These are phyloP conservation scores for Drymonia ruficornis DNA, from an alignment of 2,888 invertebrate genomes.

Conservation along the genomic window DNA sequence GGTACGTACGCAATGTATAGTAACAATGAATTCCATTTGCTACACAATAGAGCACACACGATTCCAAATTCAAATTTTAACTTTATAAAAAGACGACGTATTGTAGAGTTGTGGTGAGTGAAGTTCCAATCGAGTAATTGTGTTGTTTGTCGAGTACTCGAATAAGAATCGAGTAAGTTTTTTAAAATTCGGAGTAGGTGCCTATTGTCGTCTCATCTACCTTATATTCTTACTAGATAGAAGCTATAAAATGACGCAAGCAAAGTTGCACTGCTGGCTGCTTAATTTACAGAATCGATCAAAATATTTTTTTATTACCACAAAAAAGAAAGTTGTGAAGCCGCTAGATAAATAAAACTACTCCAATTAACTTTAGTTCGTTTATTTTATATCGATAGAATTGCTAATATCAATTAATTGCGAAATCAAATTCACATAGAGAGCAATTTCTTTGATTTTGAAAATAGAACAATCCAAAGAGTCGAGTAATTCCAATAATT, in stretches of 20 bases:
- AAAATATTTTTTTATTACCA: not conserved
- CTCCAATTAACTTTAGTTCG: slow-evolving; percentile 3
- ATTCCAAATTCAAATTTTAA: slow-evolving; percentile 77
- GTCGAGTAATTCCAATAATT: not conserved
- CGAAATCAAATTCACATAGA: not conserved
- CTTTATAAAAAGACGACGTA: slow-evolving; percentile 62
- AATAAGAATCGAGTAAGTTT: slow-evolving; percentile 9
- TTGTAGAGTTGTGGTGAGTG: slow-evolving; percentile 31
- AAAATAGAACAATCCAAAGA: not conserved
- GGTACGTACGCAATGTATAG: slow-evolving; percentile 60
- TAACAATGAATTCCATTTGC: slow-evolving; percentile 76
- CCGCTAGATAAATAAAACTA: not conserved
- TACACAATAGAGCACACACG: slow-evolving; percentile 81
- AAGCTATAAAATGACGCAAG: not conserved
- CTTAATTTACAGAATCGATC: not conserved
- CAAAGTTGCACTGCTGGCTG: not conserved
- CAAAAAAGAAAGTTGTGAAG: slow-evolving; percentile 5
- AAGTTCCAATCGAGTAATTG: slow-evolving; percentile 20
- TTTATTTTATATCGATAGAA: slow-evolving; percentile 4
- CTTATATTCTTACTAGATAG: not conserved
- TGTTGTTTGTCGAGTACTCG: slow-evolving; percentile 6
- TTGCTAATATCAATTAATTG: not conserved
- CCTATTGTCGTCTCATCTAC: not conserved
- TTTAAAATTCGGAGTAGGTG: not conserved
- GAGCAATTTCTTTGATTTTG: not conserved